Base-by-base conservation (phyloP, 2,888 invertebrate genomes). In the Ornithoptera priamus region DNA sequence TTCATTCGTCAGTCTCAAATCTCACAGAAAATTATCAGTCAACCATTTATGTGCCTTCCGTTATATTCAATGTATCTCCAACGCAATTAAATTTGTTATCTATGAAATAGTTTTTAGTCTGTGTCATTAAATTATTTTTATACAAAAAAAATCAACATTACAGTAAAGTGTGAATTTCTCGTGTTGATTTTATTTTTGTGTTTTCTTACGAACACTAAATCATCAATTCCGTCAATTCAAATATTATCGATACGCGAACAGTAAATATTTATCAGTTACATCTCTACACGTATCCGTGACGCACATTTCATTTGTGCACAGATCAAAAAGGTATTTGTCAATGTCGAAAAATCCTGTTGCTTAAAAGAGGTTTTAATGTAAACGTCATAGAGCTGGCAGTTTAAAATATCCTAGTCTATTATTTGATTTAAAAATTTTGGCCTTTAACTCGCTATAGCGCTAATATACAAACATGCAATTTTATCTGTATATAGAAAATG, bases 1-100 rank as follows among this genome's bases (percentile, higher is more conserved):
- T 65, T 67, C 77, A 76, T 74, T 76, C 75, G 72, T 80, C 80
- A 80, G 80, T 81, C 80, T 81, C 80, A 75, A 73, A 72, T 75
- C 74, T 74, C 76, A 73, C 70, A 70, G 20, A 59, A 64, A 70
- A 73, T 72, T 67, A 72, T 78, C 77, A 78, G 76, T 78, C 75
- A 77, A 70, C 73, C 72, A 75, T 73, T 73, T 72, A 69, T 71
- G 73, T 39, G 10, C 39, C 50, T 50, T 50, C 50, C 50, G 18
- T 50, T 50, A 50, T 50, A 46, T 46, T 70, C 57, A 71, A 72
- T 74, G 73, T 75, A 71, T 76, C 70, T 72, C 67, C 60, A 36
- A 39, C 36, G 36, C 69, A 12, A 53, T 3, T 20, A 57, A 15
- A 20, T 57, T 8, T 6, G 57, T 57, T 0, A 39, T 39, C 10